Conservation (phyloP, 1,140 invertebrate species). For the Aphis gossypii region DNA sequence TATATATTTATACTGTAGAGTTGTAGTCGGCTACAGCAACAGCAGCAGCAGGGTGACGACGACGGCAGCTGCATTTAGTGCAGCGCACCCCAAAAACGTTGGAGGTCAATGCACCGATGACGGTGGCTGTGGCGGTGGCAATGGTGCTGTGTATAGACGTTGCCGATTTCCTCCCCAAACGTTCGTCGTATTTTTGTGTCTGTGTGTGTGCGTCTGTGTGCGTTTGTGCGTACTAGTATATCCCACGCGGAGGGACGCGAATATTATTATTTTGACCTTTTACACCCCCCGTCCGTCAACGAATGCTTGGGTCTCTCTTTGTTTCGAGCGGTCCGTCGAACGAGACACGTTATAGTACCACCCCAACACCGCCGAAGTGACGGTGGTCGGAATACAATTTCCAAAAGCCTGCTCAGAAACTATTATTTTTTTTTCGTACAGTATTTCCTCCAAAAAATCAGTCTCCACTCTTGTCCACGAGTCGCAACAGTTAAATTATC, state of each 20-base stretch:
- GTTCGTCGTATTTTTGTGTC: not conserved
- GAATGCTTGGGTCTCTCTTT: not conserved
- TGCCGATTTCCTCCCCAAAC: slow-evolving; percentile 56
- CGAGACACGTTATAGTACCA: slow-evolving; percentile 2
- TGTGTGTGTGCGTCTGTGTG: not conserved
- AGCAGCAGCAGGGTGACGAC: slow-evolving; percentile 25
- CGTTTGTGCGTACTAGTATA: not conserved
- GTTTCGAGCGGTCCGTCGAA: slow-evolving; percentile 16
- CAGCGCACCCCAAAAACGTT: slow-evolving; percentile 53
- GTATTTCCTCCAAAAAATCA: not conserved
- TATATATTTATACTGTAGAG: not conserved
- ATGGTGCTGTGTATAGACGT: not conserved
- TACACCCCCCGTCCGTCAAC: not conserved
- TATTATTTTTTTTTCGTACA: not conserved
- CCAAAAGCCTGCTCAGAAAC: not conserved
- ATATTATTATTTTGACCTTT: slow-evolving; percentile 34
- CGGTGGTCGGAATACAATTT: not conserved
- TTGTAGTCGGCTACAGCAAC: not conserved
- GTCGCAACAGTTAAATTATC: not conserved
- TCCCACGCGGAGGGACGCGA: slow-evolving; percentile 24
- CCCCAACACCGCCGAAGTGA: not conserved
- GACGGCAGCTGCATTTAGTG: slow-evolving; percentile 51
- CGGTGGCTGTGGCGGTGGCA: not conserved
- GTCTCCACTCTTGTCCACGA: not conserved
- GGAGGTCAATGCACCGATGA: slow-evolving; percentile 54